phyloP scores from a whole-genome alignment of 2,113 vertebrate species.

The Pelecanoides urinatrix region DNA sequence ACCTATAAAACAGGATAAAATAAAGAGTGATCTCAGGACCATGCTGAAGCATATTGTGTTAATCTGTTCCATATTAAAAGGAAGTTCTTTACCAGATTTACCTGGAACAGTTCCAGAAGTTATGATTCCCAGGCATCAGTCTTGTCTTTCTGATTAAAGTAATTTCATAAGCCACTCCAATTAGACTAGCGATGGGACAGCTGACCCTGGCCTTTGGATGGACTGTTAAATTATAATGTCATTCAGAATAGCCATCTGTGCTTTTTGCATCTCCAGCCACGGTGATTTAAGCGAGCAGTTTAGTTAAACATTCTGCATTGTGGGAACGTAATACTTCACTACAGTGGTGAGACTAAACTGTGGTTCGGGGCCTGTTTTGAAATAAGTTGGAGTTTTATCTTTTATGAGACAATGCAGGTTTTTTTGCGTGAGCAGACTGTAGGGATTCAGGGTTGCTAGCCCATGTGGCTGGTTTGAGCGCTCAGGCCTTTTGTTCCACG shows the following conservation, averaged over 20 bases:
- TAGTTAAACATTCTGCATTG: background rate
- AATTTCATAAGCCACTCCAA: background rate
- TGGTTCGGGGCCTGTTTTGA: background rate
- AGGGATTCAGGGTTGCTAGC: background rate
- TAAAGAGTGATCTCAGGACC: background rate
- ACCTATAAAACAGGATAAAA: background rate
- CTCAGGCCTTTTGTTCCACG: slow-evolving; percentile 6
- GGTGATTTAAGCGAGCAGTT: background rate
- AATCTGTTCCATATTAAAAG: background rate
- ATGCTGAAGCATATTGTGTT: background rate
- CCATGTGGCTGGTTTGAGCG: background rate
- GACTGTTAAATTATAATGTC: background rate
- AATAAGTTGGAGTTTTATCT: background rate
- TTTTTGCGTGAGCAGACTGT: background rate
- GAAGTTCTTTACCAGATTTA: slow-evolving; percentile 15
- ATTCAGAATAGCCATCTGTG: background rate
- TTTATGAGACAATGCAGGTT: background rate
- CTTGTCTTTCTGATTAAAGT: slow-evolving; percentile 26
- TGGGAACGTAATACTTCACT: background rate
- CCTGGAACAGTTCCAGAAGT: slow-evolving; percentile 25
- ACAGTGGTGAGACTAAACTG: background rate
- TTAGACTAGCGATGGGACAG: background rate
- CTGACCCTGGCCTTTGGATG: background rate
- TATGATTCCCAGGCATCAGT: background rate
- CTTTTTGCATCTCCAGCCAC: background rate